A percentile compares a stretch with the other conserved stretches of the same genome.
These are phyloP conservation scores for Sesia bembeciformis DNA, from an alignment of 2,888 invertebrate genomes.

Conservation along the genomic window DNA sequence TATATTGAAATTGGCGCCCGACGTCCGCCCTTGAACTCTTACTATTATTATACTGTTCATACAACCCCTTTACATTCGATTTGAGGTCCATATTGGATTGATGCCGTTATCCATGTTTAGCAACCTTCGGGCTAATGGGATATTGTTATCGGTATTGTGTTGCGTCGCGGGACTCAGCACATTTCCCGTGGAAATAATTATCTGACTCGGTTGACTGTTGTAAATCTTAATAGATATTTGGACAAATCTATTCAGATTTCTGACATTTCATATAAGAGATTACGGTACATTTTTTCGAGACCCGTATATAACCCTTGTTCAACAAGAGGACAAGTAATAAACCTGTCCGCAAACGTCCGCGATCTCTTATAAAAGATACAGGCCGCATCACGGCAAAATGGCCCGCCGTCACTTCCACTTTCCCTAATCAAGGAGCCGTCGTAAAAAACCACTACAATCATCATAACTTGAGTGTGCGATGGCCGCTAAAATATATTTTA, in stretches of 20 bases:
- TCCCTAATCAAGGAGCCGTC: slow-evolving; percentile 56
- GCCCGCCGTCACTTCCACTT: slow-evolving; percentile 45
- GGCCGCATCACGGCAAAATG: slow-evolving; percentile 39
- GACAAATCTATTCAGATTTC: too few species aligned
- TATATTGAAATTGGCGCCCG: slow-evolving; percentile 57
- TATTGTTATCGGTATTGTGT: too few species aligned
- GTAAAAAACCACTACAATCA: slow-evolving; percentile 71
- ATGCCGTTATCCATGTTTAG: slow-evolving; percentile 37
- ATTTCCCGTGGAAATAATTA: too few species aligned
- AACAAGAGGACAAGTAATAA: slow-evolving; percentile 46
- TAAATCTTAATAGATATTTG: too few species aligned
- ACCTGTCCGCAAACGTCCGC: slow-evolving; percentile 42
- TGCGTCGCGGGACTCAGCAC: too few species aligned
- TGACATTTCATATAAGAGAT: too few species aligned
- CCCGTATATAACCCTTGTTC: slow-evolving; percentile 21
- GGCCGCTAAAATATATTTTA: slow-evolving; percentile 38
- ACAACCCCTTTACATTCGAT: slow-evolving; percentile 49
- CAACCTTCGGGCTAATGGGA: slow-evolving; percentile 28
- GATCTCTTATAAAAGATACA: slow-evolving; percentile 51
- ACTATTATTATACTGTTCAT: slow-evolving; percentile 53
- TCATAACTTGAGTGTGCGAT: slow-evolving; percentile 46
- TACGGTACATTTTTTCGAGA: not conserved
- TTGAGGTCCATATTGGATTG: slow-evolving; percentile 21
- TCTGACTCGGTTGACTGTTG: too few species aligned
- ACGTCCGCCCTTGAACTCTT: slow-evolving; percentile 51